phyloP scores from a whole-genome alignment of 2,797 vertebrate genomes.

The Pagetopsis macropterus region DNA sequence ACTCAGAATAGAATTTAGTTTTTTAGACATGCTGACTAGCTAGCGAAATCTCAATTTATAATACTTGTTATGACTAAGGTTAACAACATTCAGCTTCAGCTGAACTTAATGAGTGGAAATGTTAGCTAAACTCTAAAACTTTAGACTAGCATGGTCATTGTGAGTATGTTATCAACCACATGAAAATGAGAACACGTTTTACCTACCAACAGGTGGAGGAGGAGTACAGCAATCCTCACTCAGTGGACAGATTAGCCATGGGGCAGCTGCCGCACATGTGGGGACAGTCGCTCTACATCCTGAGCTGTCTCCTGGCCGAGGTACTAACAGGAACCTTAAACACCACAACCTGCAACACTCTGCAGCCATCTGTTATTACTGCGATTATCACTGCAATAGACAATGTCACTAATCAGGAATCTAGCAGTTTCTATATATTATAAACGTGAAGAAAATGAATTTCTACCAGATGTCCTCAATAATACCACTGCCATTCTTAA shows the following conservation, averaged over 20 bases:
- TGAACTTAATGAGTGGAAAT: no score
- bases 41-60: neutral
- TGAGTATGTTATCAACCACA: neutral
- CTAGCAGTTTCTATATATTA: neutral
- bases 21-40: neutral
- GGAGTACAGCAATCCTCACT: conserved; percentile 92
- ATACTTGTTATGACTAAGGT: no score
- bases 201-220: conserved; percentile 87
- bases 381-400: no score
- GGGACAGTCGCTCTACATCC: conserved; percentile 95
- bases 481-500: neutral
- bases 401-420: neutral
- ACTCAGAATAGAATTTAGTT: neutral
- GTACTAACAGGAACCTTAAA: conserved; percentile 70
- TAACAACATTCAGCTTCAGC: no score
- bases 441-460: neutral
- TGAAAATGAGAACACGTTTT: neutral
- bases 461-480: neutral
- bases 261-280: conserved; percentile 97
- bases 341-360: neutral
- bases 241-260: conserved; percentile 89
- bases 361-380: neutral
- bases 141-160: neutral
- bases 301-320: conserved; percentile 93
- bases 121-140: no score